Percentiles rank a stretch among this genome's conserved stretches.
Evolutionary conservation across 2,797 vertebrate genomes (phyloP).

Genomic region (Vipera latastei): DNA sequence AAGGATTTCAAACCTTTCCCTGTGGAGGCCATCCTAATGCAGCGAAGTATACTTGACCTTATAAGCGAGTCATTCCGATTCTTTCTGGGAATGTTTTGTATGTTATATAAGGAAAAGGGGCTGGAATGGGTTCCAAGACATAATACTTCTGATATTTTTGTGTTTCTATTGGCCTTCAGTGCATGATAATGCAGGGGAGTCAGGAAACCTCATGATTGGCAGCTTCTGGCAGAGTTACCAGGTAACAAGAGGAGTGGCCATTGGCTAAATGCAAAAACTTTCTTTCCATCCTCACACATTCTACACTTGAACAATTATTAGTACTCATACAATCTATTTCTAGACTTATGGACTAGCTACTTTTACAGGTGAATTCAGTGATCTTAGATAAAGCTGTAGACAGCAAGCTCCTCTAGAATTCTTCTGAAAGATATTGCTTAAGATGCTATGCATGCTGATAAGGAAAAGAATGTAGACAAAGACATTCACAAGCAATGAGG

Average conservation of each 20-base stretch:
- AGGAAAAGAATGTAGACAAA: background rate
- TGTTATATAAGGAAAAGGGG: background rate
- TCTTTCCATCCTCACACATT: background rate
- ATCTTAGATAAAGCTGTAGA: background rate
- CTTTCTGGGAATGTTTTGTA: background rate
- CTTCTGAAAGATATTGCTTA: background rate
- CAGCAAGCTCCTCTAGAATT: background rate
- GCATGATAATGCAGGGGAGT: background rate
- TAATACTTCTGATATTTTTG: background rate
- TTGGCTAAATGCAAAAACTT: background rate
- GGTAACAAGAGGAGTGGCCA: background rate
- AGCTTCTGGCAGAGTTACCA: background rate
- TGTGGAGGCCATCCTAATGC: no score
- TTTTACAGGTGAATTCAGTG: background rate
- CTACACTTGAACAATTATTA: background rate
- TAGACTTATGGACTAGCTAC: background rate
- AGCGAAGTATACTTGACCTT: background rate
- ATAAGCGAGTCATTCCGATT: background rate
- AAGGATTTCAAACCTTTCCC: background rate
- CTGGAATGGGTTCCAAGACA: background rate
- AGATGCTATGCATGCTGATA: background rate
- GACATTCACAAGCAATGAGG: background rate
- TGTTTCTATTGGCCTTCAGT: background rate
- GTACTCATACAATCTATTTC: background rate
- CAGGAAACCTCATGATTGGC: background rate